Base-by-base conservation (phyloP, 2,888 invertebrate genomes). In the Caenorhabditis sinica region DNA sequence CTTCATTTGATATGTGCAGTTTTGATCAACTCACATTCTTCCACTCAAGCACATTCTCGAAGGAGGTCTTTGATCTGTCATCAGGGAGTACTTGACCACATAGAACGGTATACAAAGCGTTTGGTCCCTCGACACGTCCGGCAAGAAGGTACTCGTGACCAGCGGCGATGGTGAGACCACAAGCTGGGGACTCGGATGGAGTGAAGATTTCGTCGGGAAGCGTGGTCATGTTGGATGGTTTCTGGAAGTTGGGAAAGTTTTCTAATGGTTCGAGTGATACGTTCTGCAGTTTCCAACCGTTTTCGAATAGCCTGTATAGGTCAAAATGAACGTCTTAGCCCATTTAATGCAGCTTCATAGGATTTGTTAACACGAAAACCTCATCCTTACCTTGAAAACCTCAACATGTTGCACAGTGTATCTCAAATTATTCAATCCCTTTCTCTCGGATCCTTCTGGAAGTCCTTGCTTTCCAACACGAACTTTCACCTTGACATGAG, bases 71-170 rank as follows among this genome's bases (percentile, higher is more conserved):
- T 6, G 79, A 65, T 36, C 66, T 66, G 58, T 85, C 76, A 65
- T 88, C 88, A 13, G 86, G 80, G 8, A 88, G 58, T 11, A 88
- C 83, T 73, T 87, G 87, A 33, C 88, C 87, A 65, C 88, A 87
- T 13, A 87, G 82, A 20, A 86, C 88, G 11, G 88, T 87, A 60
- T 76, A 87, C 28, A 87, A 72, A 28, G 82, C 75, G 40, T 63
- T 66, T 0, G 68, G 58, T 40, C 74, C 76, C 58, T 87, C 86
- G 51, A 87, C 72, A n/a, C 88, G 73, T 28, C 89, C 89, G 23
- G 92, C 90, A 9, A 92, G 87, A 11, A 92, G 87, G 81, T 92
- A 92, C 58, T 92, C 91, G 45, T 87, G 86, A 13, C 92, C 92
- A 11, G 88, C 86, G 36, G 90, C 89, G 36, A 92, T 88, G 43